A percentile compares a stretch with the other conserved stretches of the same genome.
These are phyloP conservation scores for Pan paniscus DNA, from an alignment of 2,113 vertebrate species.

Conservation along the genomic window DNA sequence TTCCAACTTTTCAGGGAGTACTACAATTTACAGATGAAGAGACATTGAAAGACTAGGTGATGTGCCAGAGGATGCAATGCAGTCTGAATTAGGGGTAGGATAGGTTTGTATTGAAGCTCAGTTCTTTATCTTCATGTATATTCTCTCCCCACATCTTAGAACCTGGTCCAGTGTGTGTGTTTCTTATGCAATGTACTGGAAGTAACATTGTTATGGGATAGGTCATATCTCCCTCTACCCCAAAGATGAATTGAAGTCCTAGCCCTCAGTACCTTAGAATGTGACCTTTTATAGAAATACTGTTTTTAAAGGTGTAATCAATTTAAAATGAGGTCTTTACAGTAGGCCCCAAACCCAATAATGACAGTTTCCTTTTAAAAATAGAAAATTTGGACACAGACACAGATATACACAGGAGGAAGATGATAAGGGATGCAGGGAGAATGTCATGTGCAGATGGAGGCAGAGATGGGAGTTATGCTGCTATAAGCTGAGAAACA, in stretches of 20 bases:
- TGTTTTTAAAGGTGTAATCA: not conserved
- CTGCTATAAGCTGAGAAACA: not conserved
- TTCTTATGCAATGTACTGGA: not conserved
- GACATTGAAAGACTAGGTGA: not conserved
- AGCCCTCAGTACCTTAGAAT: not conserved
- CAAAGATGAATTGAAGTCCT: not conserved
- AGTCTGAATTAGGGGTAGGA: fast-evolving
- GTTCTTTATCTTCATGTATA: not conserved
- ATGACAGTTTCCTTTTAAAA: too few species aligned
- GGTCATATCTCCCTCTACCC: not conserved
- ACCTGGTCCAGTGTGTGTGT: not conserved
- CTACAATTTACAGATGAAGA: not conserved
- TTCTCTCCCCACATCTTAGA: not conserved
- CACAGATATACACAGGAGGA: not conserved
- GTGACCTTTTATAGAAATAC: not conserved
- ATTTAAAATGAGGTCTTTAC: not conserved
- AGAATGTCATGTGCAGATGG: not conserved
- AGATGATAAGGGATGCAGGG: too few species aligned
- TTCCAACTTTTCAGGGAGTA: not conserved
- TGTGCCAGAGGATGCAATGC: fast-evolving
- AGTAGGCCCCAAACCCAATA: not conserved
- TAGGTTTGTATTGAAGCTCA: not conserved
- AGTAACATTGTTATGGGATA: not conserved
- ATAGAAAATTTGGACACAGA: not conserved
- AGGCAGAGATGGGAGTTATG: not conserved